Percentiles rank a stretch among this genome's conserved stretches.
phyloP scores from a whole-genome alignment of 2,797 vertebrate species.

The Trematomus bernacchii region DNA sequence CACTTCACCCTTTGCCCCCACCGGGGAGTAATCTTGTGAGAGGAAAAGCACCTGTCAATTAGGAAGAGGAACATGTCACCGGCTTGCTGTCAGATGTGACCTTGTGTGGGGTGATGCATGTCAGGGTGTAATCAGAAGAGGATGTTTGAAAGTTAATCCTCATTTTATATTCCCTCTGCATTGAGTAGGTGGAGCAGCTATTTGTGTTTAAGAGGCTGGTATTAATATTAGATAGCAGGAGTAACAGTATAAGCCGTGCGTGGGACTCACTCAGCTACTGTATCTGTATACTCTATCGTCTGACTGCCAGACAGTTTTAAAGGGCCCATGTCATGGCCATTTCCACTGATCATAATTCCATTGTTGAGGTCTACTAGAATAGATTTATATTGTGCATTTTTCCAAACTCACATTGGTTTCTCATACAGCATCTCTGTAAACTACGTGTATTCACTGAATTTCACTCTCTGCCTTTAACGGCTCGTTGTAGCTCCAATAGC shows the following conservation, averaged over 20 bases:
- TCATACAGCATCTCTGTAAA: too few relatives aligned
- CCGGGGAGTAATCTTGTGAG: background rate
- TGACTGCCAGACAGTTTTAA: background rate
- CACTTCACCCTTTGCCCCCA: background rate
- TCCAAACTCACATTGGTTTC: too few relatives aligned
- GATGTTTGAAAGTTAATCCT: background rate
- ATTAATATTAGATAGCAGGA: constrained; percentile 25
- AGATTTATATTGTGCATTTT: too few relatives aligned
- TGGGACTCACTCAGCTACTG: background rate
- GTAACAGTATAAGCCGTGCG: background rate
- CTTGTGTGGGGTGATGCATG: constrained; percentile 7
- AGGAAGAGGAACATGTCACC: constrained; percentile 20
- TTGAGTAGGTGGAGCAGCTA: background rate
- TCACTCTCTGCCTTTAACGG: too few relatives aligned
- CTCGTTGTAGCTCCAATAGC: too few relatives aligned
- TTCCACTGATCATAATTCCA: too few relatives aligned
- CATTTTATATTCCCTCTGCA: constrained; percentile 1
- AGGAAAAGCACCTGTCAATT: constrained; percentile 46
- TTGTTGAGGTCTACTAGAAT: too few relatives aligned
- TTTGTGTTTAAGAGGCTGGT: constrained; percentile 1
- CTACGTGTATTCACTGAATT: too few relatives aligned
- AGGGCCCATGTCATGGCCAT: too few relatives aligned
- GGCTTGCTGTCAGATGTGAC: constrained; percentile 18
- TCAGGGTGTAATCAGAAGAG: constrained; percentile 3
- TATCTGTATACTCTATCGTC: background rate